Evolutionary conservation across 2,797 vertebrate genomes (phyloP), one percentile per base, ranked within the genome.

Genomic region (Anguilla megastoma): DNA sequence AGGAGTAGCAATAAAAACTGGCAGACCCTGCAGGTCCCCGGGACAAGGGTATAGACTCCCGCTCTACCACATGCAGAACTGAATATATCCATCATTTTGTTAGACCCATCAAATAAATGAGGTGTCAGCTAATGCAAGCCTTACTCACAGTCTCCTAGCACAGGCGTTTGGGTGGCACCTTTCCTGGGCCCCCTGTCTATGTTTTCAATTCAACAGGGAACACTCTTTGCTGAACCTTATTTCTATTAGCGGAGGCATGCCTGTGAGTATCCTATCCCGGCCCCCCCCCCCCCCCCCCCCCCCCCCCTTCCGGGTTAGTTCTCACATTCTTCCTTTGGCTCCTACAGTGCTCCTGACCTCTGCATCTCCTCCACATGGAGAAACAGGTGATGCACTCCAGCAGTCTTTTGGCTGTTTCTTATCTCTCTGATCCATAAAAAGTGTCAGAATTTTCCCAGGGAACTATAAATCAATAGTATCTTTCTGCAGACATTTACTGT

Each of bases 351-450:
- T 48, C 21, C 76, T 48, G 76, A 80, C 76, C 76, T 80, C 76
- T 48, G 76, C 9, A 10, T 80, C 71, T 76, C 71, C 71, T 76
- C 71, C 16, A 18, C 21, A 18, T 6, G 24, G 76, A 80, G 76
- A 80, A n/a, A 41, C 36, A 80, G 41, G 76, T 80, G 76, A 48
- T 45, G 41, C 76, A 80, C 76, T 48, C 2, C 76, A 80, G 41
- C 36, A 80, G 41, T 48, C 76, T 80, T 36, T 48, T 18, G 45
- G 41, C 76, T 80, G 76, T 80, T 41, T 48, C 14, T 80, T 48
- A 48, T 80, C 76, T 48, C 76, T 80, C 76, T 80, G 76, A 48
- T 8, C 76, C 76, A 80, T 80, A 80, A 80, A 80, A 48, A 80
- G 41, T 80, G 76, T 48, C 76, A 80, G 41, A 80, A 80, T 80